Conservation (phyloP, 2,113 vertebrate genomes). For the Regulus satrapa region DNA sequence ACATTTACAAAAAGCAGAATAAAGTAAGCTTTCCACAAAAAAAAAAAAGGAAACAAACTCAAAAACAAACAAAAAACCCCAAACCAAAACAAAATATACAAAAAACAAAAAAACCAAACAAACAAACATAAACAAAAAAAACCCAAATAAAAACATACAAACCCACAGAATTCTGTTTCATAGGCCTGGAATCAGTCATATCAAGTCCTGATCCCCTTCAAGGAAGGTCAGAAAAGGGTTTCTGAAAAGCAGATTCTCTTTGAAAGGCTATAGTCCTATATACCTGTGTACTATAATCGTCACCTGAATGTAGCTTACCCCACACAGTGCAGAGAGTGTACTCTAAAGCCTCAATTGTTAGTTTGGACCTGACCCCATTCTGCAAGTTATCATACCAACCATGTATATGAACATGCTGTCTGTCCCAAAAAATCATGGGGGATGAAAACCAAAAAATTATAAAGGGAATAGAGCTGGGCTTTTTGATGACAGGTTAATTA, state of each 20-base stretch:
- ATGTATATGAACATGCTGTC: neutral
- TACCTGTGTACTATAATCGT: neutral
- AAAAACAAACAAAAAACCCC: rapidly evolving
- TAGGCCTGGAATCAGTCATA: neutral
- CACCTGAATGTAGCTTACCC: neutral
- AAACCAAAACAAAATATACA: neutral
- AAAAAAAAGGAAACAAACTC: neutral
- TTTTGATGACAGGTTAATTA: neutral
- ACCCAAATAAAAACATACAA: neutral
- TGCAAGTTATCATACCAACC: neutral
- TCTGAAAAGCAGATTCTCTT: neutral
- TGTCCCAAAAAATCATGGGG: neutral
- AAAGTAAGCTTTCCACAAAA: neutral
- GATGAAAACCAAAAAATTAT: neutral
- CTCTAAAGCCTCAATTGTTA: neutral
- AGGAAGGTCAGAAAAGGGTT: neutral
- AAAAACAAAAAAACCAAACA: neutral
- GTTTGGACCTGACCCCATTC: neutral
- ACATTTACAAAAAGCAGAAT: neutral
- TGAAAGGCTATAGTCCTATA: neutral
- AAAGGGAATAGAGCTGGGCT: neutral
- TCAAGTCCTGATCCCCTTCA: neutral
- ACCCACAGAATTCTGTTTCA: neutral
- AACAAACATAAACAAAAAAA: neutral
- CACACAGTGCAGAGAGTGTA: neutral